Evolutionary conservation across 2,888 invertebrate genomes (phyloP), one percentile per base, ranked within the genome.

Genomic region (Dolichopus griseipennis): DNA sequence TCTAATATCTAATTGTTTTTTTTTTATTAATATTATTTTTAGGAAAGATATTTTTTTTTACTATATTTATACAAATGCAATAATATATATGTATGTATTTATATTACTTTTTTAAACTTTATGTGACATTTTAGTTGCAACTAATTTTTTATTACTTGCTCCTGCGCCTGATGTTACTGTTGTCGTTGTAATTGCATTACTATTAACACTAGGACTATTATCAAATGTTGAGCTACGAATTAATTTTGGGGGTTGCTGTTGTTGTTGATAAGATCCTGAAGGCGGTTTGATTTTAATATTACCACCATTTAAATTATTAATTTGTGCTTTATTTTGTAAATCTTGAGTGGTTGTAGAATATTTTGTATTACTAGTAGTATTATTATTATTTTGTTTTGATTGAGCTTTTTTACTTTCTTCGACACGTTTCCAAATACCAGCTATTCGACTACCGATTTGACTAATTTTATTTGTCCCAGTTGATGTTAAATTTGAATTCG

Each of bases 211-310:
- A 43, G 79, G 77, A 41, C 76, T 75, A 63, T 77, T 79, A 69
- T 80, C 79, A 68, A 80, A 80, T n/a, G 81, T 80, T 43, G 81
- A 78, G 70, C 80, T 80, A 41, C 81, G 77, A 69, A 76, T 72
- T n/a, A 80, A 71, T 68, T 75, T 72, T 9, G 73, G 10, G 7
- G 43, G 43, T 43, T 43, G 43, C 65, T n/a, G 61, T 27, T 9
- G 43, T 63, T 68, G 61, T 64, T n/a, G 68, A 61, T 68, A 64
- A n/a, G 69, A 21, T 12, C 67, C 70, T 66, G 22, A 66, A 67
- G 70, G 70, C 70, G 68, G 71, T 72, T 76, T 73, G n/a, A n/a
- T n/a, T n/a, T n/a, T n/a, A n/a, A n/a, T n/a, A n/a, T n/a, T n/a
- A n/a, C n/a, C n/a, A 9, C 62, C 63, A 15, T 37, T n/a, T 73